These are phyloP conservation scores for Sarcophaga carnaria DNA, from an alignment of 2,888 invertebrate genomes.

Conservation along the genomic window DNA sequence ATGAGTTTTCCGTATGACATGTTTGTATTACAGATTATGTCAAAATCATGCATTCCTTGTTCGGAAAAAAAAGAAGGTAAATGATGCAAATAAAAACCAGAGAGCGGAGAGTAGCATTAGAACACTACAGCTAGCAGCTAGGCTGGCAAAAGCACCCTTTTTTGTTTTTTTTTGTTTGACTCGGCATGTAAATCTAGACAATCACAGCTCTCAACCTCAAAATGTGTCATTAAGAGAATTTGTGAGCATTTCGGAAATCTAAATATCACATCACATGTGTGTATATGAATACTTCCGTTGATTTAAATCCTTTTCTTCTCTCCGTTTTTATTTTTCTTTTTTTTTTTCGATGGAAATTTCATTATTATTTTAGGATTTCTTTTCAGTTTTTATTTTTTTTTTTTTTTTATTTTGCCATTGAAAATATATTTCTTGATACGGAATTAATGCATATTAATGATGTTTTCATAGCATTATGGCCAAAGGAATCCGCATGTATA, in stretches of 20 bases:
- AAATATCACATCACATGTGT: constrained; percentile 15
- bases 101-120: no score
- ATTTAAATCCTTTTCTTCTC: constrained; percentile 66
- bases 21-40: constrained; percentile 71
- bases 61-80: constrained; percentile 72
- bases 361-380: constrained; percentile 46
- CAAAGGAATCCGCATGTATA: neutral
- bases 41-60: constrained; percentile 69
- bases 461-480: constrained; percentile 59
- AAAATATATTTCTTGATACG: constrained; percentile 78
- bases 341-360: constrained; percentile 70
- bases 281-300: constrained; percentile 51
- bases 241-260: neutral
- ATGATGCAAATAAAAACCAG: constrained; percentile 77
- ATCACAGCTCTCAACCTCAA: constrained; percentile 77
- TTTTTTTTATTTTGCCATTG: constrained; percentile 41
- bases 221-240: constrained; percentile 78
- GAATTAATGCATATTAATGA: constrained; percentile 82
- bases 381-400: neutral
- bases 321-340: no score
- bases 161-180: neutral
- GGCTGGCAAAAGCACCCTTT: constrained; percentile 53
- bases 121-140: constrained; percentile 10
- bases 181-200: constrained; percentile 38
- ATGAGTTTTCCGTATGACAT: constrained; percentile 34